Evolutionary conservation across 2,888 invertebrate species (phyloP), one percentile per base, ranked within the genome.

Genomic region (Coelogynopora nodosa): DNA sequence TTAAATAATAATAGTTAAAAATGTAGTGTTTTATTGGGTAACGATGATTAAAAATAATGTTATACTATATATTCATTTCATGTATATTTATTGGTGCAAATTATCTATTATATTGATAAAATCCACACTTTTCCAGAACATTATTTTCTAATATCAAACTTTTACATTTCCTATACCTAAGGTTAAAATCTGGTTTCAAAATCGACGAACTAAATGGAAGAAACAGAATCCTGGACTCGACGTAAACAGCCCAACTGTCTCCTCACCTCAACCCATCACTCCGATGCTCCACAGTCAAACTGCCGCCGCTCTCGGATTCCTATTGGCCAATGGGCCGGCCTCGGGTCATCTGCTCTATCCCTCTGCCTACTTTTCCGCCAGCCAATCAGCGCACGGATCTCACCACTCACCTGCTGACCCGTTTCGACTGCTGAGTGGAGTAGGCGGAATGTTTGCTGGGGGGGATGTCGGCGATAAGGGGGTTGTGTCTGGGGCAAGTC

Each of bases 151-250:
- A n/a, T n/a, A n/a, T n/a, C n/a, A n/a, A n/a, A n/a, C n/a, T n/a
- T n/a, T 74, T 26, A 74, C 5, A 74, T n/a, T 13, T 74, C 74
- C 2, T 23, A 26, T 98, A n/a, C n/a, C n/a, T n/a, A n/a, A 98
- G 94, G 92, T 93, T 18, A 92, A 92, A 90, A 92, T 92, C 67
- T 92, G 92, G 92, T 92, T 92, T 88, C 92, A 92, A 89, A 99
- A 99, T 92, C 94, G 98, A 2, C 93, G 97, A 89, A 97, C 97
- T 89, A 99, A 99, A 93, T 99, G 98, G 98, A 99, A 99, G 94
- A 99, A 99, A 91, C 98, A 98, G 92, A 98, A 99, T 91, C 98
- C 98, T 0, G 98, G 98, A 0, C 94, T 97, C 94, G 98, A 98
- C 92, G 98, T 98, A 0, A 92, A 92, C 89, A 91, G 91, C 84